Evolutionary conservation across 2,113 vertebrate species (phyloP), one percentile per base, ranked within the genome.

Genomic region (Piprites chloris): DNA sequence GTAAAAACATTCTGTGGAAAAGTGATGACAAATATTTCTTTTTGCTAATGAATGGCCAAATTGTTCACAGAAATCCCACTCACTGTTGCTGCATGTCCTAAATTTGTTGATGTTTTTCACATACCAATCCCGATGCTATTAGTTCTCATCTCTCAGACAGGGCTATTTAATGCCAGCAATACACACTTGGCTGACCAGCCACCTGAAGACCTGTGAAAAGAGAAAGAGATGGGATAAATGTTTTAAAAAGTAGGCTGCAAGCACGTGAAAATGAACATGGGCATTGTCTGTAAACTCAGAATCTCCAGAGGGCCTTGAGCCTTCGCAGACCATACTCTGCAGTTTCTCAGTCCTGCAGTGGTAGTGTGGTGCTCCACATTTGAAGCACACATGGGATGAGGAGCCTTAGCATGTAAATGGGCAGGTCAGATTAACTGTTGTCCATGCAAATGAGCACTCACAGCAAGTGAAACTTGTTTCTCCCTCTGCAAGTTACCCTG

Each of bases 11-110:
- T 89, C 81, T 84, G 80, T 27, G 56, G 44, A 78, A 96, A 37
- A 93, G 69, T 3, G 15, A 87, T 81, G 94, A 90, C 93, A 95
- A 95, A 95, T 95, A 87, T 93, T 93, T 90, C 93, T 78, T 77
- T 90, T 87, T 87, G 50, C 46, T 94, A 85, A 89, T 86, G 80
- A 95, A 87, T 63, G 53, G 77, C 61, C 91, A 87, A 95, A 71
- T 89, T 76, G 47, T 52, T 96, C 72, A 61, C 73, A 86, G 73
- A 79, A 93, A 91, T 91, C 44, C 52, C 50, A 61, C 68, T 88
- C 52, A 26, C 65, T 94, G 85, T 87, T 91, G 61, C 78, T 86
- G 52, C 62, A 56, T 41, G 91, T 49, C 37, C 56, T 91, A 77
- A 67, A n/a, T 91, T 80, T 82, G 77, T 75, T 56, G 83, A 55